These are phyloP conservation scores for Ectemnius continuus DNA, from an alignment of 2,888 invertebrate genomes.

Conservation along the genomic window DNA sequence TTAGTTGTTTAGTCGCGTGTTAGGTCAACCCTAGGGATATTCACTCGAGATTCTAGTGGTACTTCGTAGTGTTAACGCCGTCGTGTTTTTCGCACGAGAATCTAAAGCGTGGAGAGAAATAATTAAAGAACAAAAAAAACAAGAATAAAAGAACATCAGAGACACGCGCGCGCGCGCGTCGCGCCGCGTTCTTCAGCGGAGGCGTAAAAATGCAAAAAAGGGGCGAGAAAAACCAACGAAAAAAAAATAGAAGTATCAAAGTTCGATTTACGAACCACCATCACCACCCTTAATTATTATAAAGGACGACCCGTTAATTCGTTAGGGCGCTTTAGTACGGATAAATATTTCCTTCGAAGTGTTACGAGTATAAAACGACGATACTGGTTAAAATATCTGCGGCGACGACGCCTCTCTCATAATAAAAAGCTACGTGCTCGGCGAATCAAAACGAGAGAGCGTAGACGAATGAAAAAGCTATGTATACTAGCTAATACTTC, in stretches of 20 bases:
- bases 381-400: constrained; percentile 15
- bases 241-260: constrained; percentile 51
- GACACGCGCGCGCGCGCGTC: constrained; percentile 2
- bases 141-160: background rate
- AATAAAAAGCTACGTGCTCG: constrained; percentile 7
- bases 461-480: constrained; percentile 35
- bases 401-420: constrained; percentile 29
- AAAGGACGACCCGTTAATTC: constrained; percentile 23
- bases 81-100: background rate
- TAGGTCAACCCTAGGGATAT: constrained; percentile 72
- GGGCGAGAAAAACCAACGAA: constrained; percentile 2
- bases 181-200: background rate
- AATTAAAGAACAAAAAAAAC: constrained; percentile 21
- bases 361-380: constrained; percentile 45
- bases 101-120: constrained; percentile 20
- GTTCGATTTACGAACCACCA: constrained; percentile 61
- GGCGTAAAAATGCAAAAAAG: constrained; percentile 21
- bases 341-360: constrained; percentile 56
- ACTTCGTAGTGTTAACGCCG: constrained; percentile 65
- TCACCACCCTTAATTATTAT: constrained; percentile 44
- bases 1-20: constrained; percentile 65
- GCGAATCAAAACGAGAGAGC: constrained; percentile 18
- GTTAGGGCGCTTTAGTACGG: constrained; percentile 37
- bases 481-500: constrained; percentile 54
- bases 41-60: constrained; percentile 72